Conservation (phyloP, 2,113 vertebrate genomes). For the Platichthys stellatus region DNA sequence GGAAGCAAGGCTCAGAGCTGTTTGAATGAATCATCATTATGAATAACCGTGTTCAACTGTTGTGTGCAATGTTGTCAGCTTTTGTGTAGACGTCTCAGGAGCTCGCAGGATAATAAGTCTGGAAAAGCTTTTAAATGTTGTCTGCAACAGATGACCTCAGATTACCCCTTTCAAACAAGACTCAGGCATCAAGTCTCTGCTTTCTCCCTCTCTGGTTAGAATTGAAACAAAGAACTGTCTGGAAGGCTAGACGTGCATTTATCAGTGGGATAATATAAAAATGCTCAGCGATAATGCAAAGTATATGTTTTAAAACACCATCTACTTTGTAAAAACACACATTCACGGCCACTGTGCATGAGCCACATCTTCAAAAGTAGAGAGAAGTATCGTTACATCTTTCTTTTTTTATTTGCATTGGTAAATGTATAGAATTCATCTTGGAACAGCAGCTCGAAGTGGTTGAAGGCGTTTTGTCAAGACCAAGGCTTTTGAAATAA, state of each 20-base stretch:
- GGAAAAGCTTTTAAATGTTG: too few relatives aligned
- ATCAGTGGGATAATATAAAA: neutral
- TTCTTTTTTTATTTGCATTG: conserved; percentile 21
- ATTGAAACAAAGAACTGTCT: neutral
- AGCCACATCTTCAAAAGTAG: conserved; percentile 7
- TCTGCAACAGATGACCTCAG: too few relatives aligned
- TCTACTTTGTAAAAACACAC: neutral
- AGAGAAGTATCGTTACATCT: neutral
- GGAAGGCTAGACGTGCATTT: neutral
- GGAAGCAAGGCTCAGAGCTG: too few relatives aligned
- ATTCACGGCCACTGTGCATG: neutral
- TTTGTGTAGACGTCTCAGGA: too few relatives aligned
- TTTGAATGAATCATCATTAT: too few relatives aligned
- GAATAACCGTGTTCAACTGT: too few relatives aligned
- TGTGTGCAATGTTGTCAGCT: too few relatives aligned
- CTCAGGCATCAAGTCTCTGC: too few relatives aligned
- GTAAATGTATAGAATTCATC: conserved; percentile 35
- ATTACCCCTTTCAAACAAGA: too few relatives aligned
- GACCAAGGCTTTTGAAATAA: conserved; percentile 35
- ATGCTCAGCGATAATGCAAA: too few relatives aligned
- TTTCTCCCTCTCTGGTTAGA: neutral
- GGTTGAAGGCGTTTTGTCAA: conserved; percentile 28
- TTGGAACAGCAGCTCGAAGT: conserved; percentile 32
- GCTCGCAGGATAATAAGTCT: too few relatives aligned
- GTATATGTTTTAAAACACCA: neutral